Conservation (phyloP, 2,113 vertebrate species). For the Atlantisia rogersi region DNA sequence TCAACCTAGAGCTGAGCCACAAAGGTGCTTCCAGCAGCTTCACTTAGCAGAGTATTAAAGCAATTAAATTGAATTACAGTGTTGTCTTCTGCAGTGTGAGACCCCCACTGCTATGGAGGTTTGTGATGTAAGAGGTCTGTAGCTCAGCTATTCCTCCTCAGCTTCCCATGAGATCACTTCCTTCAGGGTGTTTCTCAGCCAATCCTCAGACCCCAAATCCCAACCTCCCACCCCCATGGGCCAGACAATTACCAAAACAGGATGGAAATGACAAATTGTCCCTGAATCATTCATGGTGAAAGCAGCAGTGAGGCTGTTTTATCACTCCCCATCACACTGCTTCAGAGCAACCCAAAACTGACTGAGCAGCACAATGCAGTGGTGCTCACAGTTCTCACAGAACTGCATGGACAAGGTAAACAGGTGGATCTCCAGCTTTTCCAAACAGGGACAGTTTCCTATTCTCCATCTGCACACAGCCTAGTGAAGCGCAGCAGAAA, state of each 20-base stretch:
- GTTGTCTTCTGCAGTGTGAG: background rate
- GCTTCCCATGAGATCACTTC: background rate
- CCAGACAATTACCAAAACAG: background rate
- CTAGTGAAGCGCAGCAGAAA: fast-evolving
- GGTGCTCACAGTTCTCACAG: too few species aligned
- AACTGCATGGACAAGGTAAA: fast-evolving
- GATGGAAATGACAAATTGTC: background rate
- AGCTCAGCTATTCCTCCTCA: background rate
- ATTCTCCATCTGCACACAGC: background rate
- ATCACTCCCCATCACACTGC: fast-evolving
- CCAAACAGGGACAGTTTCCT: background rate
- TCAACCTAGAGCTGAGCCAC: background rate
- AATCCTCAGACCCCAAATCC: background rate
- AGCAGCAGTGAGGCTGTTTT: fast-evolving
- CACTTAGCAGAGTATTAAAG: background rate
- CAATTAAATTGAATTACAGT: background rate
- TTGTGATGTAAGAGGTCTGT: background rate
- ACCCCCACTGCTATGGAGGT: background rate
- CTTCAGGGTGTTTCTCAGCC: background rate
- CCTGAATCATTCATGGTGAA: too few species aligned
- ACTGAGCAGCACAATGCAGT: background rate
- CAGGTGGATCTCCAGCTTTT: background rate
- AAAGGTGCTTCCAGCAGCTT: background rate
- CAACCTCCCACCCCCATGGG: too few species aligned
- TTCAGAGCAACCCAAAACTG: background rate